Conservation (phyloP, 2,797 vertebrate genomes). For the Sebastes paucispinis region DNA sequence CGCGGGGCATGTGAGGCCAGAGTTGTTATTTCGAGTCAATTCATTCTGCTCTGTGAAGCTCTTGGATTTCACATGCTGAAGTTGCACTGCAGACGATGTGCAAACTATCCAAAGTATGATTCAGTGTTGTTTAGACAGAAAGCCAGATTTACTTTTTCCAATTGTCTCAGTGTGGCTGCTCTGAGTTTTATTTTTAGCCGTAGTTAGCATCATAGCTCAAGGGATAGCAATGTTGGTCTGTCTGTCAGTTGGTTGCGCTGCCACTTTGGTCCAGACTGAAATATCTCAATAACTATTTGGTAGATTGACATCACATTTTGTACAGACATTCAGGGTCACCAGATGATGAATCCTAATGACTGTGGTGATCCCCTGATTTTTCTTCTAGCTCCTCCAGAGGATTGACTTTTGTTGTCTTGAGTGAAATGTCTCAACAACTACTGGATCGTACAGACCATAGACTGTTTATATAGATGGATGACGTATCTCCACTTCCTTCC, state of each 20-base stretch:
- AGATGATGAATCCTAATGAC: not conserved
- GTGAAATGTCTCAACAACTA: not conserved
- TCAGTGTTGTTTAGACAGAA: not conserved
- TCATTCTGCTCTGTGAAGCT: not conserved
- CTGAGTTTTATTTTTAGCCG: not conserved
- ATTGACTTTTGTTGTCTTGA: not conserved
- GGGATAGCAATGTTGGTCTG: not conserved
- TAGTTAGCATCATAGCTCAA: not conserved
- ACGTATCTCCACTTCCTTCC: no score
- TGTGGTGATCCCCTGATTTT: not conserved
- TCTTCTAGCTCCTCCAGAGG: not conserved
- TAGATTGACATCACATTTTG: not conserved
- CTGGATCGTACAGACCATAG: no score
- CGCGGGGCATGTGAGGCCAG: constrained; percentile 28
- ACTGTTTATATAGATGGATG: no score
- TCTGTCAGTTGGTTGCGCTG: not conserved
- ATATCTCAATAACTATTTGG: not conserved
- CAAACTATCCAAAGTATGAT: not conserved
- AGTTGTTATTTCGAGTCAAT: constrained; percentile 7
- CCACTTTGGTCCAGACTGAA: not conserved
- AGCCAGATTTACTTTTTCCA: not conserved
- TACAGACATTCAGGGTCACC: not conserved
- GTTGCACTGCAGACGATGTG: not conserved
- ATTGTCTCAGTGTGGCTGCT: not conserved
- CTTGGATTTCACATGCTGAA: not conserved